phyloP scores from a whole-genome alignment of 2,113 vertebrate species.

The Stictonetta naevosa region DNA sequence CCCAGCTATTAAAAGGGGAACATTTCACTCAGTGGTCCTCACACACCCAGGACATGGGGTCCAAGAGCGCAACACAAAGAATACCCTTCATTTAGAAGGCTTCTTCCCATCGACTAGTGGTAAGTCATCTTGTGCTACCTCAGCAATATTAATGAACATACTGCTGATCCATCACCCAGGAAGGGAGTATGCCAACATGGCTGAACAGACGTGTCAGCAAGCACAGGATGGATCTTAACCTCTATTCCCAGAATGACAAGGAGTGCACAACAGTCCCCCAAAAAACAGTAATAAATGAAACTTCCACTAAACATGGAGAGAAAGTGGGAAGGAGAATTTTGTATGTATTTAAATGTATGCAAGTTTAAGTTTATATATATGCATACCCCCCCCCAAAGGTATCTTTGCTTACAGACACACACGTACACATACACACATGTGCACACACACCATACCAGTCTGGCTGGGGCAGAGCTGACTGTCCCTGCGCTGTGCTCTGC shows the following conservation, averaged over 20 bases:
- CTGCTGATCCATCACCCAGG: background rate
- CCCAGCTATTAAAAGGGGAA: background rate
- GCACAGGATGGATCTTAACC: background rate
- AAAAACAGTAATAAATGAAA: background rate
- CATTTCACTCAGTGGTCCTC: background rate
- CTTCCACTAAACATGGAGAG: background rate
- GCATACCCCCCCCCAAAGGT: rapidly evolving
- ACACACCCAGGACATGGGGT: background rate
- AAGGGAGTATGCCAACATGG: background rate
- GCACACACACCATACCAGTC: too few relatives aligned
- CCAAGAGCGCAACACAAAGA: background rate
- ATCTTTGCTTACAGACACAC: background rate
- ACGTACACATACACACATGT: background rate
- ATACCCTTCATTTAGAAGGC: background rate
- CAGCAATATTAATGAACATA: background rate
- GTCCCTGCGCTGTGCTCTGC: too few relatives aligned
- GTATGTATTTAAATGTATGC: background rate
- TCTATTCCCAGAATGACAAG: background rate
- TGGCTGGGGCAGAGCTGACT: too few relatives aligned
- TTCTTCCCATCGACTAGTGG: background rate
- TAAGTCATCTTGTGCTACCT: background rate
- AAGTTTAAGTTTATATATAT: background rate
- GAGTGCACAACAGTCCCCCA: background rate
- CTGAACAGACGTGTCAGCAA: background rate
- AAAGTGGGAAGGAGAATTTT: background rate